Evolutionary conservation across 2,888 invertebrate genomes (phyloP), one percentile per base, ranked within the genome.

Genomic region (Gortyna flavago): DNA sequence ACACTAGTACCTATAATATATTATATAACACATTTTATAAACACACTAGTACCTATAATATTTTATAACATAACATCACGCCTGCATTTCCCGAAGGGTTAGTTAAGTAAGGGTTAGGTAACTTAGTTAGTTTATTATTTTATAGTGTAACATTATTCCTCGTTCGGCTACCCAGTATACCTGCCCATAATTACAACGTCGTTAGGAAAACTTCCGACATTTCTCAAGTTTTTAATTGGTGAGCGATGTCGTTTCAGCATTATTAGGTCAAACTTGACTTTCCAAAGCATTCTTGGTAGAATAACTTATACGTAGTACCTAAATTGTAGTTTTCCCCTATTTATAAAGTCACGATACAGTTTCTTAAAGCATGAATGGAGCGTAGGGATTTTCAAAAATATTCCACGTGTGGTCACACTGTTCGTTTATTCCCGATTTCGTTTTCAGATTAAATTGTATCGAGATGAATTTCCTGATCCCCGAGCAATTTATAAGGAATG

Each of bases 141-240:
- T 51, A 51, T 51, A 51, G 21, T 21, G 48, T 72, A 51, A 66
- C 21, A 57, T 74, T 74, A 72, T 57, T 72, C 29, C 57, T 72
- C 9, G 44, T 32, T 41, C 9, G 13, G 51, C 8, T 72, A 59
- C 29, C 25, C 25, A 21, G 77, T 54, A 13, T 72, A 62, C 64
- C 59, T 57, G 51, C 62, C 51, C 38, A 54, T 51, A 62, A 73
- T 69, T 64, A 74, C 54, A 66, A 64, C 6, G 29, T 80, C 76
- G 61, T 67, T 70, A 73, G 6, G 38, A 29, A 76, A 82, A 84
- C 44, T 86, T 80, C 57, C 59, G 51, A 76, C 73, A 87, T 82
- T 80, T 59, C 32, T 79, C 64, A 61, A 87, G 64, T 67, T 76
- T 74, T 79, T 86, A 86, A 87, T 85, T 87, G 83, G 85, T 79